Conservation (phyloP, 2,797 vertebrate genomes). For the Tinamus major region DNA sequence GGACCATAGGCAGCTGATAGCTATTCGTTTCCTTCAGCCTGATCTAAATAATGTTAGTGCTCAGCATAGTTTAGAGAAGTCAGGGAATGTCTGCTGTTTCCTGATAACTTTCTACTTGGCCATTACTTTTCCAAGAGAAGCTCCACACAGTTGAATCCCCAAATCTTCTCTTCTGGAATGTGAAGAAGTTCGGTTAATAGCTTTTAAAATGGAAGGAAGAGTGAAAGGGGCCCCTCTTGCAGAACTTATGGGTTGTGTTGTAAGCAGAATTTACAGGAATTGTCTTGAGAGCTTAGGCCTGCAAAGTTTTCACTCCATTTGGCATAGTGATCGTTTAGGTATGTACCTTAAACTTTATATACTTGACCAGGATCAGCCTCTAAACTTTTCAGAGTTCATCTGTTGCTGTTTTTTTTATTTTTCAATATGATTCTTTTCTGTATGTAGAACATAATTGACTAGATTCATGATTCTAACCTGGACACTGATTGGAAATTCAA, state of each 20-base stretch:
- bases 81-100: not conserved
- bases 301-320: not conserved
- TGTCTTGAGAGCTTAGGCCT: not conserved
- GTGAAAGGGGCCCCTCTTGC: rapidly evolving
- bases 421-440: not conserved
- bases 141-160: not conserved
- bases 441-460: not conserved
- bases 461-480: not conserved
- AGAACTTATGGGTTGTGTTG: not conserved
- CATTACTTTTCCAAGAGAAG: not conserved
- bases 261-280: not conserved
- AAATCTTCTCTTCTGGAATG: not conserved
- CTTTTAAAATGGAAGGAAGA: not conserved
- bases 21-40: not conserved
- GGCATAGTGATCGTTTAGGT: not conserved
- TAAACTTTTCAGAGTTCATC: not conserved
- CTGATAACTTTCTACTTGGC: not conserved
- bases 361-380: not conserved
- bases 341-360: not conserved
- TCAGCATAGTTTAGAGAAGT: not conserved
- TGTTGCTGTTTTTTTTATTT: not conserved
- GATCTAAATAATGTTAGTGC: not conserved
- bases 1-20: not conserved
- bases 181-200: rapidly evolving
- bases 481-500: not conserved